phyloP scores from a whole-genome alignment of 53 echinoderm and acorn worm genomes.

The Glandiceps talaboti region DNA sequence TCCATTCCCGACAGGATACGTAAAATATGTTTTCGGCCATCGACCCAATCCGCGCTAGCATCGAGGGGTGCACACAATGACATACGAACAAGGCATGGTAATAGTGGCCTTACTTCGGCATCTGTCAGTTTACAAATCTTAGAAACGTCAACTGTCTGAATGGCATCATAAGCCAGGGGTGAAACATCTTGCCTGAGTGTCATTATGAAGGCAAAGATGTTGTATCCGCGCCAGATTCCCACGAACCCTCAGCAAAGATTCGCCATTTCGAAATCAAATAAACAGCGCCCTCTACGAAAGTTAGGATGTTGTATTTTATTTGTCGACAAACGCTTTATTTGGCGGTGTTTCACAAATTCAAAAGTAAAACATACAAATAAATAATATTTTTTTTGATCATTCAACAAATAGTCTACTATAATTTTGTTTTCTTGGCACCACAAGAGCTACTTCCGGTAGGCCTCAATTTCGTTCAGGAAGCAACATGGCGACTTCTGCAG shows the following conservation, averaged over 20 bases:
- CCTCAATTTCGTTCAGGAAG: background rate
- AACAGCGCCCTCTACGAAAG: too few species aligned
- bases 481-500: background rate
- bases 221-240: background rate
- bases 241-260: too few species aligned
- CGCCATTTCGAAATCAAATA: too few species aligned
- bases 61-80: slow-evolving; percentile 89
- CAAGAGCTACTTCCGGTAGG: background rate
- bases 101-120: slow-evolving; percentile 54
- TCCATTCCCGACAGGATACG: slow-evolving; percentile 89
- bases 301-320: too few species aligned
- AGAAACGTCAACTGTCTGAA: slow-evolving; percentile 83
- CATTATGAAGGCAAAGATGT: background rate
- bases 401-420: too few species aligned
- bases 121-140: slow-evolving; percentile 55
- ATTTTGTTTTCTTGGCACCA: too few species aligned
- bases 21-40: slow-evolving; percentile 83
- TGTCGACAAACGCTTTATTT: too few species aligned
- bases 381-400: too few species aligned
- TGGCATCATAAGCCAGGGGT: slow-evolving; percentile 74
- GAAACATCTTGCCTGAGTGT: slow-evolving; percentile 7
- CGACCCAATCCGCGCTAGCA: slow-evolving; percentile 77
- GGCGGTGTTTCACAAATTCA: too few species aligned
- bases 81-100: slow-evolving; percentile 92
- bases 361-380: too few species aligned